phyloP scores from a whole-genome alignment of 37 sponge, comb jelly and placozoan species.

The Bolinopsis microptera region DNA sequence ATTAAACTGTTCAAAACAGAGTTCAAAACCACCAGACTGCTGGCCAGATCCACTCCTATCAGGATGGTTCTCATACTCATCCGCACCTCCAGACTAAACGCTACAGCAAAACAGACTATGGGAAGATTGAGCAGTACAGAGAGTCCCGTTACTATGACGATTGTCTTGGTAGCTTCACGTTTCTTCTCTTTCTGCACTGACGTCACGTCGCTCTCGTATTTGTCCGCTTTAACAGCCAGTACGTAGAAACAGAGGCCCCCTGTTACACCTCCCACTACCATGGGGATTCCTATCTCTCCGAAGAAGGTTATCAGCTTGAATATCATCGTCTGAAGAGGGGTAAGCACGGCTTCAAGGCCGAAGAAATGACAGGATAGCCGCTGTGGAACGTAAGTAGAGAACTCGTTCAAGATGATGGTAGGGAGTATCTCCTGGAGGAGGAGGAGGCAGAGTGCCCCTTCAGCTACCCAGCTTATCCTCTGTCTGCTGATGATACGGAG shows the following conservation, averaged over 20 bases:
- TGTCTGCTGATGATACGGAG: background rate
- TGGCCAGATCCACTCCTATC: background rate
- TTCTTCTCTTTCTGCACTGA: background rate
- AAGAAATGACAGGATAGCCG: background rate
- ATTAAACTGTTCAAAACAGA: background rate
- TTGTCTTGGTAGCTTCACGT: slow-evolving; percentile 1
- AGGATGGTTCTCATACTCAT: background rate
- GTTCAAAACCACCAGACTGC: background rate
- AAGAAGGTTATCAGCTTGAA: background rate
- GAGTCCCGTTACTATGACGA: background rate
- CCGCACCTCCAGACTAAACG: background rate
- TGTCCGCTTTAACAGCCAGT: background rate
- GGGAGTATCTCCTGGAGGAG: background rate
- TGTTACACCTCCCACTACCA: background rate
- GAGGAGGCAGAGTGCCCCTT: background rate
- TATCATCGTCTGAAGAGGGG: background rate
- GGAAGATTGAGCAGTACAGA: background rate
- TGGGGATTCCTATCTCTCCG: background rate
- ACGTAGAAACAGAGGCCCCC: background rate
- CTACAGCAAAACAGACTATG: background rate
- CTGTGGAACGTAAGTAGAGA: background rate
- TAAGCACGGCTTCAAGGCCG: background rate
- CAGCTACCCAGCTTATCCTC: background rate
- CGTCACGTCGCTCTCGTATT: background rate
- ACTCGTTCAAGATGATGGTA: background rate